phyloP scores from a whole-genome alignment of 2,797 vertebrate genomes.

The Liasis olivaceus region DNA sequence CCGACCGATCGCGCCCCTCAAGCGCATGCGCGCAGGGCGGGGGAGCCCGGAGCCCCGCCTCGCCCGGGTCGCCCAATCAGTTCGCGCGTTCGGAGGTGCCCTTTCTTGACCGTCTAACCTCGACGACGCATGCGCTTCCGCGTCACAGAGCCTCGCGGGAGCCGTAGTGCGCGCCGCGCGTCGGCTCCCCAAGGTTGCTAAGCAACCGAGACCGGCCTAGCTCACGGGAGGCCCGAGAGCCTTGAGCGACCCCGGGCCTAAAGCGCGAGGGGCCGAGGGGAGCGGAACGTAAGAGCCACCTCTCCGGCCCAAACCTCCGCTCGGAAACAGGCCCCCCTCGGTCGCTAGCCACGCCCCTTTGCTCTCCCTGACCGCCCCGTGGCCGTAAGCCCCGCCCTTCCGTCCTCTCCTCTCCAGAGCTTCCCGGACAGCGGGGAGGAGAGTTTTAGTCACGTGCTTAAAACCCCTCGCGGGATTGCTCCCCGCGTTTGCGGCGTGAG shows the following conservation, averaged over 20 bases:
- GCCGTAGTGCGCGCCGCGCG: neutral
- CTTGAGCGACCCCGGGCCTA: too few species aligned
- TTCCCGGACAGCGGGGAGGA: neutral
- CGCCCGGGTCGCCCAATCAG: neutral
- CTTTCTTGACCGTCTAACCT: too few species aligned
- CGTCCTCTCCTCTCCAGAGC: too few species aligned
- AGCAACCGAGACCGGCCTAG: neutral
- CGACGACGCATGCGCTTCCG: neutral
- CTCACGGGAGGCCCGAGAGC: neutral
- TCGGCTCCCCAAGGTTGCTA: neutral
- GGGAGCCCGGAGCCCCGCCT: too few species aligned
- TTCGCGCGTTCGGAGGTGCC: too few species aligned
- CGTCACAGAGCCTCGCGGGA: accelerated
- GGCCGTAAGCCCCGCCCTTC: too few species aligned
- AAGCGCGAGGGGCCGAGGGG: neutral
- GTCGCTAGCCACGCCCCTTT: neutral
- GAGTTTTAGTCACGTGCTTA: neutral
- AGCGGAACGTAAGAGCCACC: neutral
- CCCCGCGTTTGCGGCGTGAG: neutral
- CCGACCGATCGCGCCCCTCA: accelerated
- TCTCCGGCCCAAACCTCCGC: accelerated
- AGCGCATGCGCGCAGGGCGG: neutral
- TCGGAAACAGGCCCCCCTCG: neutral
- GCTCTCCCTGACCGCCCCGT: neutral
- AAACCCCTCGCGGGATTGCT: neutral